These are phyloP conservation scores for Cranoglanis bouderius DNA, from an alignment of 2,113 vertebrate species.

Conservation along the genomic window DNA sequence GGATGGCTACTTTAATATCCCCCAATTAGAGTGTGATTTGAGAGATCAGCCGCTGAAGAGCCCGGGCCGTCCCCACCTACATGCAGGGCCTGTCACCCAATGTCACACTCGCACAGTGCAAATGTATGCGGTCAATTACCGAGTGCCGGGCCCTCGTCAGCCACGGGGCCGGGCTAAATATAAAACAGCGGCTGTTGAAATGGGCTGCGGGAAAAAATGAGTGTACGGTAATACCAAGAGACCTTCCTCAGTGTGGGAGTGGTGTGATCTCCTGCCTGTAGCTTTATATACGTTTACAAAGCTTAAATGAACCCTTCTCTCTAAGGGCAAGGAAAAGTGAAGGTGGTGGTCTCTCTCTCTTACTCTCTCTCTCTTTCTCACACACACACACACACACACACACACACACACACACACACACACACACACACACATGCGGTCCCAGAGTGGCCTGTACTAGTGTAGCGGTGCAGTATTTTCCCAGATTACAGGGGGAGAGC, in stretches of 20 bases:
- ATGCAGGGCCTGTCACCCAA: slow-evolving; percentile 65
- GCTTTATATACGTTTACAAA: slow-evolving; percentile 57
- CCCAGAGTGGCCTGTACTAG: slow-evolving; percentile 57
- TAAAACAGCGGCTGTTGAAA: slow-evolving; percentile 61
- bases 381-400: slow-evolving; percentile 22
- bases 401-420: slow-evolving; percentile 11
- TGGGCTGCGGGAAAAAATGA: slow-evolving; percentile 43
- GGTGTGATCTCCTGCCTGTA: slow-evolving; percentile 54
- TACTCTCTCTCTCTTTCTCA: background rate
- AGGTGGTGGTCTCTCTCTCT: slow-evolving; percentile 31
- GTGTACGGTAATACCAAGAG: slow-evolving; percentile 58
- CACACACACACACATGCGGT: slow-evolving; percentile 16
- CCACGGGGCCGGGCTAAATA: slow-evolving; percentile 60
- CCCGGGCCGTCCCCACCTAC: slow-evolving; percentile 58
- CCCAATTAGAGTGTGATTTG: slow-evolving; percentile 72
- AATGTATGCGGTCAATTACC: slow-evolving; percentile 65
- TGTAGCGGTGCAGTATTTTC: slow-evolving; percentile 54
- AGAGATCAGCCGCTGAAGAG: slow-evolving; percentile 71
- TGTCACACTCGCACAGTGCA: slow-evolving; percentile 62
- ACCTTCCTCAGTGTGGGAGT: slow-evolving; percentile 37
- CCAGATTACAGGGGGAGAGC: slow-evolving; percentile 64
- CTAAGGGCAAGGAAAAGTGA: slow-evolving; percentile 40
- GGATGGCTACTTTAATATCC: slow-evolving; percentile 74
- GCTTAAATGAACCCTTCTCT: slow-evolving; percentile 53
- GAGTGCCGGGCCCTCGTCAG: slow-evolving; percentile 48